Evolutionary conservation across 2,888 invertebrate species (phyloP), one percentile per base, ranked within the genome.

Genomic region (Melikaiella ostensackeni): DNA sequence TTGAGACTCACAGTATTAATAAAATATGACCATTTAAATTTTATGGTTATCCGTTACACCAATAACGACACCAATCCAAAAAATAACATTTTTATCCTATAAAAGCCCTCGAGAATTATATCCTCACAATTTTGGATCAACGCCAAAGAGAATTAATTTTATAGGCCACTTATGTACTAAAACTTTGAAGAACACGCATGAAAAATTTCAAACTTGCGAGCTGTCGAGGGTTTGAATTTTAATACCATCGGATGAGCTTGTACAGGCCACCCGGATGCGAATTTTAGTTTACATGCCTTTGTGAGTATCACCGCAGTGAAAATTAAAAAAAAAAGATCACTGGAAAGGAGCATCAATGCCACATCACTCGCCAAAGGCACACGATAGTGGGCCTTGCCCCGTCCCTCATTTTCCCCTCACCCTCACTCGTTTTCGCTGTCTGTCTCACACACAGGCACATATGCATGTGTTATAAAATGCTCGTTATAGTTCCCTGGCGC

Each of bases 401-500:
- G n/a, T 35, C 63, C 61, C 38, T 63, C 38, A 21, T 42, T 62
- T 11, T 46, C 62, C 42, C 50, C 55, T 27, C 66, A 81, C 59
- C 50, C 82, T 82, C 81, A 76, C 81, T 79, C 78, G 82, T 80
- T 70, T 7, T 7, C 7, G 42, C 66, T 46, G 16, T 46, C 46
- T 46, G 16, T 66, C 46, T 19, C 50, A 8, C 55, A 64, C 75
- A 75, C 30, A 19, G 1, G 21, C 16, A 63, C 75, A 79, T 76
- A 79, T 81, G 80, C 76, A 79, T 81, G 80, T 85, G 86, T 87
- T 89, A 89, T 90, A 90, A 90, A 90, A 90, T 85, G 86, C 88
- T 90, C 90, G 89, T 90, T 90, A 89, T 88, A 90, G 86, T 87
- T 87, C 83, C 86, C 85, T 74, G 74, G 81, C 77, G 82, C 59